Base-by-base conservation (phyloP, 2,797 vertebrate species). In the Sebastes iracundus region DNA sequence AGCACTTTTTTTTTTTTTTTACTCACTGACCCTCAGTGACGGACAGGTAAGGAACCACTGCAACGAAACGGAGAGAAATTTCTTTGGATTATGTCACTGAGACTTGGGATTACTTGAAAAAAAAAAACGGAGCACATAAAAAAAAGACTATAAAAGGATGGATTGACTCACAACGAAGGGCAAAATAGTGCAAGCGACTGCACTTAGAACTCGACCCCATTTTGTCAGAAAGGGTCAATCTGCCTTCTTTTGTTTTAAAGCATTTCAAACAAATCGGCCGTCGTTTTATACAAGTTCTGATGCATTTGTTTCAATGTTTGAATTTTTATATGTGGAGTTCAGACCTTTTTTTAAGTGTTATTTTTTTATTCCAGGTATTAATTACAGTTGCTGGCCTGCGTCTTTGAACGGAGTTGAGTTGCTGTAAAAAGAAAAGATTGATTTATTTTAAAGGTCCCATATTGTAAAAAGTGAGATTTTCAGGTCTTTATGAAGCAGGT, bases 21-120 rank as follows among this genome's bases (percentile, higher is more conserved):
- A 70, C 65, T 77, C 80, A 4, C 84, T 72, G 80, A 42, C 28
- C 60, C 16, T 75, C 76, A 4, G 81, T 61, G 70, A 81, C 1
- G 73, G 71, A 78, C 72, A 14, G 52, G 49, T 30, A 70, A 85
- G 49, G 74, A 84, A 90, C 69, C 88, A 22, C 84, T 89, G 90
- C 79, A 90, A 80, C 76, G 55, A 56, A 64, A 61, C 11, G 18
- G 27, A 58, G 59, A 52, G n/a, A 61, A 55, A 72, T 28, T 2
- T 66, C 6, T 65, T 60, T 70, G 68, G 61, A 67, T 74, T 59
- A 59, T 68, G 46, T 75, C 69, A 59, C 79, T 61, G 64, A 84
- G 55, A 86, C 35, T 86, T 90, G 86, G 79, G 52, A 91, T 87
- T 91, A 94, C 92, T 93, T 94, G 93, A 94, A 92, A 77, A 77